Evolutionary conservation across 2,888 invertebrate species (phyloP).

Genomic region (Resseliella maxima): DNA sequence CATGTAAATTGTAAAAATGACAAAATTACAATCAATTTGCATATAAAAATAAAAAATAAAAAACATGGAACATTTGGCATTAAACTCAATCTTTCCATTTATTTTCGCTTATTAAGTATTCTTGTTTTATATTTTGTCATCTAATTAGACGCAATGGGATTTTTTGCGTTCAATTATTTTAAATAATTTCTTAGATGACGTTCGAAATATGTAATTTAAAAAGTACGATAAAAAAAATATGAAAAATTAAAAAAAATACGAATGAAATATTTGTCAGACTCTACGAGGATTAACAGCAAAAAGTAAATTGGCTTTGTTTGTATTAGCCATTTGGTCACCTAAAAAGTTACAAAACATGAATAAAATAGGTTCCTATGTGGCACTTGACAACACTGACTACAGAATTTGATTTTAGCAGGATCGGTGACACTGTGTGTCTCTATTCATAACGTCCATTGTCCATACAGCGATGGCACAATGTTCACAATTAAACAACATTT

Average conservation of each 20-base stretch:
- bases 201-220: not conserved
- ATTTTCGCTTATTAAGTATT: not conserved
- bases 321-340: not conserved
- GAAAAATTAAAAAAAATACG: not conserved
- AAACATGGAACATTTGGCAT: slow-evolving; percentile 1
- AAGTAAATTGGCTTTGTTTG: not conserved
- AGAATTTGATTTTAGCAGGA: not conserved
- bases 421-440: not conserved
- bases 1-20: not conserved
- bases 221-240: not conserved
- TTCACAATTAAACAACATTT: not conserved
- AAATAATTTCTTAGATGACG: not conserved
- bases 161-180: not conserved
- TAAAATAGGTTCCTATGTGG: not conserved
- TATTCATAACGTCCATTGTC: not conserved
- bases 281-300: not conserved
- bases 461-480: not conserved
- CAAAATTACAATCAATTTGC: not conserved
- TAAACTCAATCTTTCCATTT: not conserved
- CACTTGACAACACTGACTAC: not conserved
- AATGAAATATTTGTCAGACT: not conserved
- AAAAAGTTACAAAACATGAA: not conserved
- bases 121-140: not conserved
- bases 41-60: not conserved
- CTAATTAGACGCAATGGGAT: not conserved